A percentile compares a stretch with the other conserved stretches of the same genome.
Conservation (phyloP, 2,797 vertebrate species). For the Syngnathus rostellatus region DNA sequence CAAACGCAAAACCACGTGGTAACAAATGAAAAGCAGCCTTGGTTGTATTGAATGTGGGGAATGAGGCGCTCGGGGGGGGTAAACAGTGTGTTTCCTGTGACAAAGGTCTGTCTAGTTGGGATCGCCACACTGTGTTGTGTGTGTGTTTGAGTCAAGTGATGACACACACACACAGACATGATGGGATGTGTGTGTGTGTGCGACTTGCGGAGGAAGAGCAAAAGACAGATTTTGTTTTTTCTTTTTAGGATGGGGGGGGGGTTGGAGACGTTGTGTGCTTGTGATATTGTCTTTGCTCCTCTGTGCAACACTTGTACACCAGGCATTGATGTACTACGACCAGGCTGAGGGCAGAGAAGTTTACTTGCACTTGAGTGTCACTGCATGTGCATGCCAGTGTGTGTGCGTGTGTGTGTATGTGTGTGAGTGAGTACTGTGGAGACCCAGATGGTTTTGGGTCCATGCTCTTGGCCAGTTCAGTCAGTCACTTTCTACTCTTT, state of each 20-base stretch:
- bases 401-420: constrained; percentile 62
- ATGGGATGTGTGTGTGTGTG: constrained; percentile 34
- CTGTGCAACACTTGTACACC: constrained; percentile 64
- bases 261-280: constrained; percentile 74
- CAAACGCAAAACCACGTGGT: constrained; percentile 69
- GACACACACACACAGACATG: constrained; percentile 46
- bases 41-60: constrained; percentile 42
- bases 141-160: constrained; percentile 57
- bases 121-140: constrained; percentile 41
- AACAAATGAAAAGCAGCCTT: constrained; percentile 61
- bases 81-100: constrained; percentile 44
- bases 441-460: constrained; percentile 47
- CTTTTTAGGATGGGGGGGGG: too few species aligned
- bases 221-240: constrained; percentile 3
- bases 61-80: not conserved
- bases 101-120: constrained; percentile 50
- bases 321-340: constrained; percentile 56
- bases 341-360: constrained; percentile 64
- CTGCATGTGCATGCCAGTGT: constrained; percentile 57
- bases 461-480: constrained; percentile 47
- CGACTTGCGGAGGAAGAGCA: constrained; percentile 4
- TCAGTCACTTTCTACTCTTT: constrained; percentile 77
- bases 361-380: constrained; percentile 55
- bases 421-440: constrained; percentile 67
- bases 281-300: constrained; percentile 71